Evolutionary conservation across 30 jellyfish, hydroid and myxozoan genomes (phyloP).

Genomic region (Haliclystus octoradiatus): DNA sequence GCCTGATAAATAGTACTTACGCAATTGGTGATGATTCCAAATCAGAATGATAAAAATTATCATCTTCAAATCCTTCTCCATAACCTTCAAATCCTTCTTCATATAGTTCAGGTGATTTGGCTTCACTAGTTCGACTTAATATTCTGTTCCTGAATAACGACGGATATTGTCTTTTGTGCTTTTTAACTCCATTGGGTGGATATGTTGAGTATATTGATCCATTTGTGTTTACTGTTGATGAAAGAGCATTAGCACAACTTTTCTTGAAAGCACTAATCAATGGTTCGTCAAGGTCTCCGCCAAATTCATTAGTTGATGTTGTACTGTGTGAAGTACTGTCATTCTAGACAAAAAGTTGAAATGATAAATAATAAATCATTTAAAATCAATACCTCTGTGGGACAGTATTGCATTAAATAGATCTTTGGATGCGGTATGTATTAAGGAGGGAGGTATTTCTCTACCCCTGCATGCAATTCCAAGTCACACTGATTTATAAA

Average conservation of each 20-base stretch:
- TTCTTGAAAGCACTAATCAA: slow-evolving; percentile 26
- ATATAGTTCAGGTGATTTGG: slow-evolving; percentile 33
- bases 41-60: slow-evolving; percentile 31
- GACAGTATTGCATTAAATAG: too few species aligned
- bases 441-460: too few species aligned
- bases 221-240: slow-evolving; percentile 29
- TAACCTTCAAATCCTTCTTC: slow-evolving; percentile 92
- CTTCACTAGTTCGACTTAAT: slow-evolving; percentile 44
- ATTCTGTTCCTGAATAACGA: slow-evolving; percentile 41
- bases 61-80: slow-evolving; percentile 69
- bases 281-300: slow-evolving; percentile 74
- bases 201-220: slow-evolving; percentile 71
- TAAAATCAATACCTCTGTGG: neutral
- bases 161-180: slow-evolving; percentile 41
- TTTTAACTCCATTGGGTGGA: slow-evolving; percentile 81
- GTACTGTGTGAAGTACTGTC: slow-evolving; percentile 92
- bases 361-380: neutral
- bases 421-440: too few species aligned
- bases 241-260: slow-evolving; percentile 1
- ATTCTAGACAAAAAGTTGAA: slow-evolving; percentile 34
- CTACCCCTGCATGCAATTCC: too few species aligned
- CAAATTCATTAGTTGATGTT: slow-evolving; percentile 65
- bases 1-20: too few species aligned
- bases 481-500: too few species aligned
- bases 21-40: slow-evolving; percentile 32